Evolutionary conservation across 2,888 invertebrate genomes (phyloP), one percentile per base, ranked within the genome.

Genomic region (Clistopyga incitator): DNA sequence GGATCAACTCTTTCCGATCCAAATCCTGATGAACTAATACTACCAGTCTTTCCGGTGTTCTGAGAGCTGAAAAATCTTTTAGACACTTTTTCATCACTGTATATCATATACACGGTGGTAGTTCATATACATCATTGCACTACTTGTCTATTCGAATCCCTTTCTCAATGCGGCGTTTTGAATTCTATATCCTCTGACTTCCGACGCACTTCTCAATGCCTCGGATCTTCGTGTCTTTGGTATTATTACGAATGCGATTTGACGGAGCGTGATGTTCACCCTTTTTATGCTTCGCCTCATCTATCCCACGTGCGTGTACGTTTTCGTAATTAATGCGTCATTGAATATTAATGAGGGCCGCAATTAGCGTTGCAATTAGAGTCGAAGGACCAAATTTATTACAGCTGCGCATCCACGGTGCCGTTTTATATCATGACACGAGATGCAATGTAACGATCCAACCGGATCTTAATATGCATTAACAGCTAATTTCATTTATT

Each of bases 31-130:
- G 2, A 20, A 59, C 47, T 59, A 47, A 47, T 47, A 47, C 34
- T 59, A 61, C 59, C 61, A 59, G 72, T 74, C 47, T 34, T 29
- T 61, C 61, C 72, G 72, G 47, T 74, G 45, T 45, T 59, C 3
- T 15, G 29, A 64, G 52, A 13, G 23, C 38, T 38, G 0, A 10
- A 1, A 8, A 45, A 45, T 76, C n/a, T 76, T 34, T 34, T 29
- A 20, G 18, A 34, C 47, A 34, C 34, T 34, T 38, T 45, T 61
- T 29, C 68, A 29, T 6, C 29, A 20, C 8, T 23, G 15, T 29
- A 15, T 25, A 25, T 6, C 15, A 45, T 18, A 4, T 54, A 52
- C 20, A 18, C 6, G n/a, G n/a, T 23, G 34, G 20, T 11, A 4
- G 1, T 18, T n/a, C n/a, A 11, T 25, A 18, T 25, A 64, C 23